Base-by-base conservation (phyloP, 2,113 vertebrate genomes). In the Gambusia holbrooki region DNA sequence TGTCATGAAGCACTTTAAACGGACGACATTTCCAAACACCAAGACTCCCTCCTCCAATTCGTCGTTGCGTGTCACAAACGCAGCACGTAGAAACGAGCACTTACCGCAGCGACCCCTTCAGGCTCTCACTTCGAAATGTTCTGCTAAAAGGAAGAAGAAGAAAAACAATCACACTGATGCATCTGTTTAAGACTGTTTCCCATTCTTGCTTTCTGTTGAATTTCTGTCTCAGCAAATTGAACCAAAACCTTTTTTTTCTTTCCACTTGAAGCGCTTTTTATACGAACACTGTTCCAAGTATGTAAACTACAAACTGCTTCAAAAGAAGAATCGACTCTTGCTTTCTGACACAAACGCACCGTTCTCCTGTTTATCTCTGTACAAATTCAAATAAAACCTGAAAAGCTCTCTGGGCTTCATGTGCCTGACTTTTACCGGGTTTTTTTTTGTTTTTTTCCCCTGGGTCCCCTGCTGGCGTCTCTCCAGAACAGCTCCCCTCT, bases 1-100 rank as follows among this genome's bases (percentile, higher is more conserved):
- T 87, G 87, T 93, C 81, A 82, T 90, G 80, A 92, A 92, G 94
- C 94, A 95, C 94, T 95, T 95, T 95, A 94, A 93, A 92, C 74
- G 81, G 89, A 83, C 86, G 86, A 79, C 86, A 75, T 84, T 88
- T 89, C 78, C 82, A 79, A 88, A 90, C 66, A 90, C 90, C 90
- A 94, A 93, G 14, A 92, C 88, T 69, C 75, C 64, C 68, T 74
- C 58, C 77, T 85, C 69, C 63, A 62, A 64, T 66, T 37, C 74
- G 74, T 78, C 40, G 66, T 82, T 74, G 69, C 69, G 77, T 82
- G 84, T 77, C 69, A 19, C 66, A n/a, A 76, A 77, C 28, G 71
- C 66, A 89, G 69, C 68, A 82, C 77, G 82, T 78, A 77, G 66
- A 60, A 54, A 78, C 27, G 58, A 88, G 90, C 90, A 92, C 88